Evolutionary conservation across 2,797 vertebrate species (phyloP).

Genomic region (Bradypus variegatus): DNA sequence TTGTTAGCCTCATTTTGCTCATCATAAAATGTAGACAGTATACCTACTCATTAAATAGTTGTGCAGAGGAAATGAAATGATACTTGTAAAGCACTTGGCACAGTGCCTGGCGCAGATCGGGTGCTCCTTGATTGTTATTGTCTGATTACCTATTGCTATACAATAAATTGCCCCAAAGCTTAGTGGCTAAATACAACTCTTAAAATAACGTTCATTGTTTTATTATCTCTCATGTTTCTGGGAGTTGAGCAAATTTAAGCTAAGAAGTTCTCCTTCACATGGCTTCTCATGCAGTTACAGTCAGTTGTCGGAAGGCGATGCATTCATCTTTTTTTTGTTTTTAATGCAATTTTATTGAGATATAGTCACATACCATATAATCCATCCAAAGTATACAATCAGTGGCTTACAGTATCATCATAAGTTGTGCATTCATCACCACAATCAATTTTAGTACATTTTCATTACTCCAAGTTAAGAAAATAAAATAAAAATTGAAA

Average conservation of each 20-base stretch:
- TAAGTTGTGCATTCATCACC: too few relatives aligned
- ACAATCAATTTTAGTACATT: too few relatives aligned
- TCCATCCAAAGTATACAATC: too few relatives aligned
- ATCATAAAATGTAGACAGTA: background rate
- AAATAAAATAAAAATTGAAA: too few relatives aligned
- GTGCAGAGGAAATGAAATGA: slow-evolving; percentile 20
- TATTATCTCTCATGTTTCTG: background rate
- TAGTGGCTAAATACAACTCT: background rate
- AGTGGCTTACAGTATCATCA: too few relatives aligned
- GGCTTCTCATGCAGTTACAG: background rate
- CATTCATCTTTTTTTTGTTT: background rate
- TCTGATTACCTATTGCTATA: background rate
- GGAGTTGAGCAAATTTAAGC: background rate
- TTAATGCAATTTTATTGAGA: too few relatives aligned
- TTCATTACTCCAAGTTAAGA: too few relatives aligned
- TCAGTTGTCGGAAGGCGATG: background rate
- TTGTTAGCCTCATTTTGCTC: background rate
- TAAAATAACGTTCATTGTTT: background rate
- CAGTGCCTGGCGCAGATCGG: background rate
- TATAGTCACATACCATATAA: too few relatives aligned
- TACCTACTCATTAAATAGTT: slow-evolving; percentile 7
- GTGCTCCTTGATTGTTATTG: background rate
- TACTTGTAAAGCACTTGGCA: background rate
- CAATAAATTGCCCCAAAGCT: background rate
- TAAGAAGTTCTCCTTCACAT: background rate